phyloP scores from a whole-genome alignment of 2,797 vertebrate genomes.

The Novumbra hubbsi region DNA sequence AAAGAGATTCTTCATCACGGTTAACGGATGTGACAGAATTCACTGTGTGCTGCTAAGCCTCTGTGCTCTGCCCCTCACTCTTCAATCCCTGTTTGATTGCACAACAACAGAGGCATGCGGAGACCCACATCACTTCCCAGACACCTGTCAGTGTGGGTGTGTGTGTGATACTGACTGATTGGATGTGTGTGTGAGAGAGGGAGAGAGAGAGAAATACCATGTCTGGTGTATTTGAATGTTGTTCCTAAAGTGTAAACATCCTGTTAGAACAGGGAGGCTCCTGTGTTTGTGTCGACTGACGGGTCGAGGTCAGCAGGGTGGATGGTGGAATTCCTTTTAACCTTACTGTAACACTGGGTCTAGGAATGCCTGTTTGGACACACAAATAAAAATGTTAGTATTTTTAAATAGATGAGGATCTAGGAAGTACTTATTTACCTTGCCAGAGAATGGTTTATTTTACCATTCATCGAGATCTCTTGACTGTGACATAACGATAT shows the following conservation, averaged over 20 bases:
- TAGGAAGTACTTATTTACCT: background rate
- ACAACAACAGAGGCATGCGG: background rate
- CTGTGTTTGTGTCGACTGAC: background rate
- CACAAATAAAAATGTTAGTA: background rate
- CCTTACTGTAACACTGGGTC: background rate
- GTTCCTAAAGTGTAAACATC: background rate
- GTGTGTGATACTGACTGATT: background rate
- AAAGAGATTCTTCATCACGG: slow-evolving; percentile 8
- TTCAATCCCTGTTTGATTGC: slow-evolving; percentile 8
- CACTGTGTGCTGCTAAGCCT: background rate
- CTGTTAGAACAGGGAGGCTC: background rate
- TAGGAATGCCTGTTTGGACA: background rate
- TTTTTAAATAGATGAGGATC: background rate
- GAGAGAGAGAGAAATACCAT: too few relatives aligned
- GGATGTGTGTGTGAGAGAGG: background rate
- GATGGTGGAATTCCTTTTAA: background rate
- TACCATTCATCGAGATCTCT: background rate
- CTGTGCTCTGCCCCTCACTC: background rate
- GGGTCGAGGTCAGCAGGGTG: slow-evolving; percentile 7
- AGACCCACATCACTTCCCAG: background rate
- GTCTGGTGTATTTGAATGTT: background rate
- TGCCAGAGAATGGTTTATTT: slow-evolving; percentile 3
- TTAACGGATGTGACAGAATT: slow-evolving; percentile 3
- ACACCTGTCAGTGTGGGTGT: background rate
- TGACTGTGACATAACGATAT: background rate